Conservation (phyloP, 2,113 vertebrate species). For the Hydrolagus affinis region DNA sequence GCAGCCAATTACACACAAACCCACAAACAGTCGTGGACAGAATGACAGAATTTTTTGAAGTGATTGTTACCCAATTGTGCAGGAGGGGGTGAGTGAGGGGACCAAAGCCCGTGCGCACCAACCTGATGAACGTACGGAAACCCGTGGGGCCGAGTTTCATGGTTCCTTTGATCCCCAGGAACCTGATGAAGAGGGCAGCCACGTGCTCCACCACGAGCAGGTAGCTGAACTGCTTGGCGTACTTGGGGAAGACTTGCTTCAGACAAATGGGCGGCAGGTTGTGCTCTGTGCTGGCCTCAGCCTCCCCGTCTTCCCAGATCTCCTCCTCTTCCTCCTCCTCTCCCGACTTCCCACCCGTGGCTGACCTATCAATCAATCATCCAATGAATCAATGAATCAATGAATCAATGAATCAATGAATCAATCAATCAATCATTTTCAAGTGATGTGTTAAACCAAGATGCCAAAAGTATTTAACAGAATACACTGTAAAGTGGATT, state of each 20-base stretch:
- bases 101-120: too few species aligned
- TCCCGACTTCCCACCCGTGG: conserved; percentile 1
- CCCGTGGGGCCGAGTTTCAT: conserved; percentile 83
- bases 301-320: conserved; percentile 17
- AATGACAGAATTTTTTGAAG: too few species aligned
- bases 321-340: conserved; percentile 44
- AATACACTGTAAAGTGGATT: too few species aligned
- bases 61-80: too few species aligned
- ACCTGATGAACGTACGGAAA: conserved; percentile 91
- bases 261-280: conserved; percentile 72
- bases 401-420: too few species aligned
- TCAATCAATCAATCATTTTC: too few species aligned
- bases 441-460: too few species aligned
- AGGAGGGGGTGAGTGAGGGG: too few species aligned
- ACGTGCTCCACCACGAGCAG: conserved; percentile 79
- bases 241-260: conserved; percentile 94
- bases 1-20: too few species aligned
- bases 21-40: too few species aligned
- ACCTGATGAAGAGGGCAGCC: conserved; percentile 76
- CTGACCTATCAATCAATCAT: conserved; percentile 46
- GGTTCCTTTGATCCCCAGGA: conserved; percentile 84
- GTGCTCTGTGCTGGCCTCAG: neutral
- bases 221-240: conserved; percentile 78
- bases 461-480: too few species aligned
- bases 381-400: too few species aligned